Evolutionary conservation across 2,797 vertebrate genomes (phyloP).

Genomic region (Sebastes hubbsi): DNA sequence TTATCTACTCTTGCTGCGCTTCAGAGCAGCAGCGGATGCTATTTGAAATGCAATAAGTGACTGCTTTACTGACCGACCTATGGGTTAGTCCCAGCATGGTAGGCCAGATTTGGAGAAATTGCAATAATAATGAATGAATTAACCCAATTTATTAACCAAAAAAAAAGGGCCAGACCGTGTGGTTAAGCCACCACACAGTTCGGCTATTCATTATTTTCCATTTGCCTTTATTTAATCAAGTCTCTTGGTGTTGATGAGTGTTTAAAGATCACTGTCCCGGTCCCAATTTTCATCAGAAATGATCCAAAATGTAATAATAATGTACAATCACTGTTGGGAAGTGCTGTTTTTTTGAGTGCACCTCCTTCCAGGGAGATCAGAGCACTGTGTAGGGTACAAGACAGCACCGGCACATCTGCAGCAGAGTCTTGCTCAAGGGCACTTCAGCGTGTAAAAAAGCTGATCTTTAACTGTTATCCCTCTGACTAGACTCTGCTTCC

Average conservation of each 20-base stretch:
- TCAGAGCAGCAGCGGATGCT: slow-evolving; percentile 36
- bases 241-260: slow-evolving; percentile 11
- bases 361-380: slow-evolving; percentile 9
- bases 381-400: slow-evolving; percentile 20
- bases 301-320: slow-evolving; percentile 17
- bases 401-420: slow-evolving; percentile 26
- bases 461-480: neutral
- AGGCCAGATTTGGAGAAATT: slow-evolving; percentile 34
- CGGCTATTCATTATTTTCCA: neutral
- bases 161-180: neutral
- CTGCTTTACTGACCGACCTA: slow-evolving; percentile 61
- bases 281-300: slow-evolving; percentile 9
- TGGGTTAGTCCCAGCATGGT: slow-evolving; percentile 22
- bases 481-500: slow-evolving; percentile 19
- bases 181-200: slow-evolving; percentile 1
- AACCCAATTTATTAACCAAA: slow-evolving; percentile 56
- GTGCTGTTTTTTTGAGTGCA: neutral
- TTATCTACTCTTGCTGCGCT: slow-evolving; percentile 23
- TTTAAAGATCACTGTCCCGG: neutral
- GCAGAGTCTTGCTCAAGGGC: slow-evolving; percentile 12
- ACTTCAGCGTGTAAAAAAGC: neutral
- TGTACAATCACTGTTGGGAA: slow-evolving; percentile 3
- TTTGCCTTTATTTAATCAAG: slow-evolving; percentile 37
- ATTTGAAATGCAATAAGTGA: slow-evolving; percentile 74
- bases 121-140: slow-evolving; percentile 57